Base-by-base conservation (phyloP, 2,888 invertebrate species). In the Dryobotodes eremita region DNA sequence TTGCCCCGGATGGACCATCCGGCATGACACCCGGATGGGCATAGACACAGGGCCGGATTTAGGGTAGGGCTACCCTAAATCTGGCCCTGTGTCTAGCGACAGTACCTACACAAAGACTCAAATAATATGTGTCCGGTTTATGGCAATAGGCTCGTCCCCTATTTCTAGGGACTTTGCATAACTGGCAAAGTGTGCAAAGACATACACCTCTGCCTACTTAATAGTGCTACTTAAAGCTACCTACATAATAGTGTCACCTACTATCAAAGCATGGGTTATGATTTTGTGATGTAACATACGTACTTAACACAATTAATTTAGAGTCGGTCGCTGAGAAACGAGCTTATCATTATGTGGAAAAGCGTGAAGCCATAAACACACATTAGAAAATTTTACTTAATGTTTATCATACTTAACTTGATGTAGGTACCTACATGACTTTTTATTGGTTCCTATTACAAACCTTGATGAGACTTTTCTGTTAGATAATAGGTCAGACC, bases 241-340 rank as follows among this genome's bases (percentile, higher is more conserved):
- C 61, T 42, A 53, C 77, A 36, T 77, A 82, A 71, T 48, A 62
- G n/a, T 57, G 42, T 55, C 26, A 23, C 42, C 7, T 42, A 50
- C 23, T 26, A 53, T 15, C 46, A 55, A 8, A 68, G 23, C 75
- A 17, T 23, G 59, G n/a, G 36, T 71, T 65, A 66, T 80, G 36
- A 23, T 53, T n/a, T 8, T 64, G 65, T 79, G 46, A 61, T 59
- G 61, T 77, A 50, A 73, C 53, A 64, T 71, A 36, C 53, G 69
- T 71, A 36, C 2, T 2, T 36, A 71, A 84, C 80, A 75, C 59
- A 80, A 71, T 84, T 66, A 73, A 73, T 71, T 83, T 83, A 71
- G 31, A 17, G 53, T 48, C 48, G 71, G 46, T 57, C 23, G 50
- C 57, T 36, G 23, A 68, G 59, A 69, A 64, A n/a, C 31, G 62